Evolutionary conservation across 2,113 vertebrate genomes (phyloP).

Genomic region (Anhinga anhinga): DNA sequence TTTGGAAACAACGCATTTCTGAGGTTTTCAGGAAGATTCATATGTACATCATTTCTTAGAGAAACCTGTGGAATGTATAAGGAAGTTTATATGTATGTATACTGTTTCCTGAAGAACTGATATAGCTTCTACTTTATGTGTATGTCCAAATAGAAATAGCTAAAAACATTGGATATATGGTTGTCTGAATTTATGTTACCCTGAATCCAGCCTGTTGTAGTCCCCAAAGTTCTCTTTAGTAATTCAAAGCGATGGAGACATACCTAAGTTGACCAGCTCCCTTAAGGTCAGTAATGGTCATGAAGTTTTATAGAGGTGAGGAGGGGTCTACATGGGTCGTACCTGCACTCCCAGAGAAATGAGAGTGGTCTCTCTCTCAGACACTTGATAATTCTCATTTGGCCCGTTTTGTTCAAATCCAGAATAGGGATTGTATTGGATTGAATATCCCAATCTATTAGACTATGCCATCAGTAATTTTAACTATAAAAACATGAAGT

Average conservation of each 20-base stretch:
- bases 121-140: background rate
- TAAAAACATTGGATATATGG: background rate
- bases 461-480: background rate
- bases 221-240: background rate
- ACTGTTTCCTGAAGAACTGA: background rate
- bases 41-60: background rate
- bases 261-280: background rate
- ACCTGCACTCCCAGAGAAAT: background rate
- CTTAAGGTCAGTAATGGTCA: background rate
- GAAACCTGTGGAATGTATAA: background rate
- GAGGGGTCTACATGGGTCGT: background rate
- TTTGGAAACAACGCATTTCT: background rate
- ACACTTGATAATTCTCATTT: background rate
- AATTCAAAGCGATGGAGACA: background rate
- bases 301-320: background rate
- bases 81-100: background rate
- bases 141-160: background rate
- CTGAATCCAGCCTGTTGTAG: background rate
- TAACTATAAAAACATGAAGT: background rate
- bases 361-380: background rate
- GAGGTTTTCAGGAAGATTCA: background rate
- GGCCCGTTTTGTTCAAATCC: background rate
- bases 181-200: background rate
- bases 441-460: background rate
- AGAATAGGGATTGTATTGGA: background rate